A percentile compares a stretch with the other conserved stretches of the same genome.
These are phyloP conservation scores for Smutsia temminckii DNA, from an alignment of 2,797 vertebrate species.

Conservation along the genomic window DNA sequence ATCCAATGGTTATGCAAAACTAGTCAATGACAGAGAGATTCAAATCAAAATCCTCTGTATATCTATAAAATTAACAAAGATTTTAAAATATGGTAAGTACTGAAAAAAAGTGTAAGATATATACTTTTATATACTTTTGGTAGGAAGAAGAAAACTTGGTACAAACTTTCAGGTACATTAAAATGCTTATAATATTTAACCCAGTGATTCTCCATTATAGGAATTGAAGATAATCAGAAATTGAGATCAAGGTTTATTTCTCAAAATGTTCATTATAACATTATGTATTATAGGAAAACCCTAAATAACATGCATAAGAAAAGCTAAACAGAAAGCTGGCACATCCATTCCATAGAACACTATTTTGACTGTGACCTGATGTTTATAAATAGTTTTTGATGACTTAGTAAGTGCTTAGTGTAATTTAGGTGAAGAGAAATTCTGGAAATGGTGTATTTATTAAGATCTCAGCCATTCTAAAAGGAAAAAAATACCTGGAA, in stretches of 20 bases:
- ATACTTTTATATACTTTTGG: background rate
- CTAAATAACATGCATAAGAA: background rate
- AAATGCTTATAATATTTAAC: slow-evolving; percentile 16
- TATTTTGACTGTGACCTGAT: background rate
- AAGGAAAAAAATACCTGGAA: background rate
- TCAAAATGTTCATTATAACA: background rate
- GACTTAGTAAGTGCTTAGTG: background rate
- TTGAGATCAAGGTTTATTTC: background rate
- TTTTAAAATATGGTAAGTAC: background rate
- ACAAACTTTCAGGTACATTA: background rate
- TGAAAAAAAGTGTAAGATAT: background rate
- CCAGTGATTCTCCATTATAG: background rate
- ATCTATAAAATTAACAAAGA: background rate
- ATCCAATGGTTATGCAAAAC: background rate
- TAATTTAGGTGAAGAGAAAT: background rate
- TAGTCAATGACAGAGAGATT: background rate
- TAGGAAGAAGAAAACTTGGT: slow-evolving; percentile 12
- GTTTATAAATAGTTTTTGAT: background rate
- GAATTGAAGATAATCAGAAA: slow-evolving; percentile 8
- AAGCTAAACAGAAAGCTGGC: background rate
- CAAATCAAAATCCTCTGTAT: background rate
- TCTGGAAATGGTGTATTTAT: background rate
- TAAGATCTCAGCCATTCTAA: background rate
- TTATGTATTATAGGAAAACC: background rate
- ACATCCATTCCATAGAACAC: background rate